A percentile compares a stretch with the other conserved stretches of the same genome.
These are phyloP conservation scores for Plutella xylostella DNA, from an alignment of 2,888 invertebrate genomes.

Conservation along the genomic window DNA sequence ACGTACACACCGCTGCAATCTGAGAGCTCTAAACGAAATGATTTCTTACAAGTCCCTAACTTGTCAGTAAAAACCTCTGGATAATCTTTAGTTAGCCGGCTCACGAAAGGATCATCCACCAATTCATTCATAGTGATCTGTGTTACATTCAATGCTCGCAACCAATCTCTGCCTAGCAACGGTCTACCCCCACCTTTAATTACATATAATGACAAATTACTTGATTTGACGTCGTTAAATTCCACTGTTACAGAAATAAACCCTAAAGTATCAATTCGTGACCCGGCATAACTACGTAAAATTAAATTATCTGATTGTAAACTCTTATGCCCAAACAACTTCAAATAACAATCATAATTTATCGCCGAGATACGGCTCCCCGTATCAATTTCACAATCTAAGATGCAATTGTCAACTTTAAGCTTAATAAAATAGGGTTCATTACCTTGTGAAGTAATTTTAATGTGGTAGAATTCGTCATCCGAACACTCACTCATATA, in stretches of 20 bases:
- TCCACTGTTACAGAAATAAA: neutral
- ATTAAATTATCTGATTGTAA: no score
- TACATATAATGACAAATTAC: neutral
- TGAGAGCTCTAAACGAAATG: no score
- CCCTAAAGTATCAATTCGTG: neutral
- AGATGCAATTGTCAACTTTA: neutral
- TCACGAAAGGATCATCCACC: no score
- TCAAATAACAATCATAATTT: neutral
- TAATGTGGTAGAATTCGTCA: neutral
- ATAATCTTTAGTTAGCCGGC: slow-evolving; percentile 1
- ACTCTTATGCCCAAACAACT: neutral
- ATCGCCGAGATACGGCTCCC: neutral
- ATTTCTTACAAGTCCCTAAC: no score
- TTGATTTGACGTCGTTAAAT: neutral
- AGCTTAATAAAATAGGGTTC: neutral
- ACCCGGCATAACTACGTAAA: no score
- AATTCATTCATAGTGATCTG: no score
- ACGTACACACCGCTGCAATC: no score
- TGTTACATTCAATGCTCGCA: no score
- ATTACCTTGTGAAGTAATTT: neutral
- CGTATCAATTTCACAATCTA: neutral
- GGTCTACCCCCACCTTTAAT: no score
- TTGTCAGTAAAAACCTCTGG: neutral
- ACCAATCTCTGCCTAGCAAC: neutral
- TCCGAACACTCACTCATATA: neutral